phyloP scores from a whole-genome alignment of 2,113 vertebrate species.

The Hippolais icterina region DNA sequence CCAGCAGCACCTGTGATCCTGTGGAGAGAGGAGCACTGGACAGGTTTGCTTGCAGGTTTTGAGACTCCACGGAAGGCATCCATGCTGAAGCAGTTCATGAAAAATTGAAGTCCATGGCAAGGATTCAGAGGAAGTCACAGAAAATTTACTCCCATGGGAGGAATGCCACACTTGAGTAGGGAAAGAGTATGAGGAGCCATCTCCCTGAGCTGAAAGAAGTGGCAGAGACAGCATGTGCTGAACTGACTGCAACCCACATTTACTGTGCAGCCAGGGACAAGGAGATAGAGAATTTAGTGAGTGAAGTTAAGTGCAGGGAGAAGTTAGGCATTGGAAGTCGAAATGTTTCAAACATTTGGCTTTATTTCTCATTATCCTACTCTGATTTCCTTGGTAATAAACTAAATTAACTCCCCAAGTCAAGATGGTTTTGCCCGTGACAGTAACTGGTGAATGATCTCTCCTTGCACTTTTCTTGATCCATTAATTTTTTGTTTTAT shows the following conservation, averaged over 20 bases:
- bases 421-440: not conserved
- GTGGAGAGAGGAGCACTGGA: not conserved
- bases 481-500: not conserved
- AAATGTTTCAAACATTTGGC: not conserved
- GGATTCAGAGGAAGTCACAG: rapidly evolving
- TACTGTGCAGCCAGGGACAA: not conserved
- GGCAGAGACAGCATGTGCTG: not conserved
- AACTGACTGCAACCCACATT: not conserved
- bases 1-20: not conserved
- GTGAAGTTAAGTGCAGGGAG: not conserved
- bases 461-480: not conserved
- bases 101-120: not conserved
- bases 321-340: not conserved
- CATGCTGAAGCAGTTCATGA: not conserved
- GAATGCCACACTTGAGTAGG: not conserved
- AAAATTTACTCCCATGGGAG: not conserved
- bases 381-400: not conserved
- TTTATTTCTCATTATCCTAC: not conserved
- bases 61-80: rapidly evolving
- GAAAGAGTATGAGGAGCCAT: not conserved
- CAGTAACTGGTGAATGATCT: not conserved
- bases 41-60: not conserved
- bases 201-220: not conserved
- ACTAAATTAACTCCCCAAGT: not conserved
- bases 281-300: not conserved